These are phyloP conservation scores for Luehdorfia chinensis DNA, from an alignment of 1,140 invertebrate species.

Conservation along the genomic window DNA sequence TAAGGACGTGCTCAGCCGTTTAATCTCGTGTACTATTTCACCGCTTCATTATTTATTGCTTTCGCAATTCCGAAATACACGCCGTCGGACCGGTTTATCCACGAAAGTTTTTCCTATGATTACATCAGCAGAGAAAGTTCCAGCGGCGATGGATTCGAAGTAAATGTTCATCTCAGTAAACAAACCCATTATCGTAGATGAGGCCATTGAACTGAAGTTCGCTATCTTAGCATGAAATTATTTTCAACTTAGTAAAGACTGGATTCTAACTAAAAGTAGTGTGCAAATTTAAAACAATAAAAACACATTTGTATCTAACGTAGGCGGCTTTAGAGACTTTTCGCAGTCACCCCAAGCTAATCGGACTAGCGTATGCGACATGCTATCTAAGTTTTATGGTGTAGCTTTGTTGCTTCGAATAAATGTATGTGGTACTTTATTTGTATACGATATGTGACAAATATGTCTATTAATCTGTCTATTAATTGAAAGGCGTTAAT, in stretches of 20 bases:
- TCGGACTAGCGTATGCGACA: too few species aligned
- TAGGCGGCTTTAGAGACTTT: too few species aligned
- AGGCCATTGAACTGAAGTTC: conserved; percentile 9
- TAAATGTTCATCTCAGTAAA: conserved; percentile 15
- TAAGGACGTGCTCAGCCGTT: conserved; percentile 59
- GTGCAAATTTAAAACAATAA: too few species aligned
- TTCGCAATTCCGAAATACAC: conserved; percentile 21
- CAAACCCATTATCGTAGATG: conserved; percentile 17
- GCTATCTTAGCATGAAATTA: conserved; percentile 4
- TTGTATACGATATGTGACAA: too few species aligned
- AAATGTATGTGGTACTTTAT: too few species aligned
- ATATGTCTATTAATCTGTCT: too few species aligned
- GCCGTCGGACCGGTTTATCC: conserved; percentile 14
- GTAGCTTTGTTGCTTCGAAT: too few species aligned
- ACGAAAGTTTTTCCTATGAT: conserved; percentile 15
- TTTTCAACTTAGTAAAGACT: conserved; percentile 12
- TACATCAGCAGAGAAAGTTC: conserved; percentile 13
- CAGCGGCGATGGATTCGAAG: conserved; percentile 3
- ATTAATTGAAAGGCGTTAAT: too few species aligned
- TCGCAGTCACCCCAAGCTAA: too few species aligned
- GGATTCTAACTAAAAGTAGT: conserved; percentile 2
- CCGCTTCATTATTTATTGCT: conserved; percentile 52
- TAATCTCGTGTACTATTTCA: conserved; percentile 44
- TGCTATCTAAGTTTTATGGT: too few species aligned
- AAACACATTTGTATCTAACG: too few species aligned